phyloP scores from a whole-genome alignment of 2,888 invertebrate genomes.

The Poecilobothrus nobilitatus region DNA sequence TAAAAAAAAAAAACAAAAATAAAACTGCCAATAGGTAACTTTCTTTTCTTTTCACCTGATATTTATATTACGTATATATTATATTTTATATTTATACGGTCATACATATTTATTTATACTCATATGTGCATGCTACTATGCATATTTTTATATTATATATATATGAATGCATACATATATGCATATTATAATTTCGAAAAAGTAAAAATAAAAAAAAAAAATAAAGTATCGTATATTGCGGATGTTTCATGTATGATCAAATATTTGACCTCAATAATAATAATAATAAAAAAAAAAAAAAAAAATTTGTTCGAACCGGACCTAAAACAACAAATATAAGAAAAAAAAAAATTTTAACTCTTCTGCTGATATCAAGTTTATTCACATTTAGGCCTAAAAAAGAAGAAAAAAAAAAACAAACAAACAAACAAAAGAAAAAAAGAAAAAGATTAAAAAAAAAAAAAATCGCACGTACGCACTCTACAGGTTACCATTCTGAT shows the following conservation, averaged over 20 bases:
- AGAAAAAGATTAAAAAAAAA: background rate
- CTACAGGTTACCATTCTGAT: background rate
- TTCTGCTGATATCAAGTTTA: background rate
- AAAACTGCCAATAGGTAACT: constrained; percentile 6
- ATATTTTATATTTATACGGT: too few species aligned
- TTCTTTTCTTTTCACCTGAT: background rate
- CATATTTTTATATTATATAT: background rate
- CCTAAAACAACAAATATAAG: background rate
- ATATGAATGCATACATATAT: background rate
- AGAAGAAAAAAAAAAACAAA: too few species aligned
- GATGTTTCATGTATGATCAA: constrained; percentile 5
- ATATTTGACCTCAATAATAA: constrained; percentile 7
- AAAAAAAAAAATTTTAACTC: background rate
- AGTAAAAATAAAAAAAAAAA: background rate
- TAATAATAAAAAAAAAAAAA: too few species aligned
- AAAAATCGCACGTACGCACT: constrained; percentile 6
- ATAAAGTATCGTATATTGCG: background rate
- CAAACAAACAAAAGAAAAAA: background rate
- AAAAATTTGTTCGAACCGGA: background rate
- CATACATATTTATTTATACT: too few species aligned
- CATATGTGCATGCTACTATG: too few species aligned
- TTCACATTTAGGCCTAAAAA: constrained; percentile 3
- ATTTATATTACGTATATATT: background rate
- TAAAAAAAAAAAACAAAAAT: background rate
- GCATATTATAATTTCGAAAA: background rate